These are phyloP conservation scores for Mus pahari DNA, from an alignment of 2,113 vertebrate species.

Conservation along the genomic window DNA sequence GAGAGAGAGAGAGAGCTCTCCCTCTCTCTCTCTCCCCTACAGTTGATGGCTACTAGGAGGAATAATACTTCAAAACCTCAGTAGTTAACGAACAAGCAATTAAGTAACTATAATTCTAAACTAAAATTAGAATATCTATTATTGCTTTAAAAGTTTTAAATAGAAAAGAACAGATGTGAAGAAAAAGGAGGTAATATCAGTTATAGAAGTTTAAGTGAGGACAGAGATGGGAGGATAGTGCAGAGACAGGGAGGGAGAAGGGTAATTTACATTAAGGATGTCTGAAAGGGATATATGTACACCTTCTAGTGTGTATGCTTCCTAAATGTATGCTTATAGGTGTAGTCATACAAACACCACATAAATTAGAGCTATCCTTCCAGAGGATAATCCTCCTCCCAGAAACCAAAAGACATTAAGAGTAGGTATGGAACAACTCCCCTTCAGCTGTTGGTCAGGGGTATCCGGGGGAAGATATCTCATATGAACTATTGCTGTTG, in stretches of 20 bases:
- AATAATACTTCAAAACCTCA: background rate
- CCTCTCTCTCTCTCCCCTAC: background rate
- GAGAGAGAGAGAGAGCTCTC: no score
- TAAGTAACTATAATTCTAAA: background rate
- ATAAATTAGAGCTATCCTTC: background rate
- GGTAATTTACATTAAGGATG: no score
- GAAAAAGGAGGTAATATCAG: background rate
- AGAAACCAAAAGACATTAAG: background rate
- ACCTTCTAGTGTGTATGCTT: background rate
- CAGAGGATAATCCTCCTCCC: background rate
- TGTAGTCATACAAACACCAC: background rate
- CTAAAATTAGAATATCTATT: background rate
- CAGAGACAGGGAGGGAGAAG: no score
- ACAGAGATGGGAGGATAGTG: no score
- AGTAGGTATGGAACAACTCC: background rate
- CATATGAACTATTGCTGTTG: background rate
- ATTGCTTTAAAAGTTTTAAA: conserved; percentile 30
- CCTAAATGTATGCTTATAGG: background rate
- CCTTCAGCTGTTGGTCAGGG: background rate
- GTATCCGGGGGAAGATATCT: no score
- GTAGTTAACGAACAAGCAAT: background rate
- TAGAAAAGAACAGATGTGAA: background rate
- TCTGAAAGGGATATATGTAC: background rate
- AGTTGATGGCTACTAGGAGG: background rate
- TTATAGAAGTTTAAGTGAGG: background rate